Base-by-base conservation (phyloP, 2,797 vertebrate species). In the Phylloscopus collybita region DNA sequence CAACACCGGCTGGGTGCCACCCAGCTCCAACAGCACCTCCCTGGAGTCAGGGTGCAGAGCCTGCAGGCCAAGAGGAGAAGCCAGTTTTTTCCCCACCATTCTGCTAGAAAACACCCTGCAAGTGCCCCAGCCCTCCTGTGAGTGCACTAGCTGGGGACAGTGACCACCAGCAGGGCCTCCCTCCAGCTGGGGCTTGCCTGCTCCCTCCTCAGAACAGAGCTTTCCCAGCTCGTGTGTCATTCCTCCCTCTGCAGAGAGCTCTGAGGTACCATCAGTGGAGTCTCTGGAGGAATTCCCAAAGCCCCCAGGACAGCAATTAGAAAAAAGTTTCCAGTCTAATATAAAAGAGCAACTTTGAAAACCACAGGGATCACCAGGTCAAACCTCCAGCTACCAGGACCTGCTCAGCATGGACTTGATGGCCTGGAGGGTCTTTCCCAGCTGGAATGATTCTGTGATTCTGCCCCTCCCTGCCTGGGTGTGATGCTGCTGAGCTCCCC, bases 381-480 rank as follows among this genome's bases (percentile, higher is more conserved):
- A 47, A 57, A 54, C n/a, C 19, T 80, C 57, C 3, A 3, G 26
- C 34, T 51, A 50, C 8, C 14, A 60, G 69, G 22, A 51, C 51
- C 49, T 4, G 1, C 54, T 42, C 38, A 50, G 12, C 47, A 30
- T 54, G 53, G 45, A 36, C 40, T 13, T 29, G 34, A 72, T 71
- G 59, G 36, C 32, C 47, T 54, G 27, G 53, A 79, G 60, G 47
- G 34, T 72, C 53, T 27, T 54, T 79, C 56, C 32, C 40, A 60
- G 9, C 34, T 0, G 0, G 3, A 23, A 47, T 3, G 12, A 19
- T 20, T 25, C 16, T 27, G 38, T 45, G 51, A 14, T 32, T 54
- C 34, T 29, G 40, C 13, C 34, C 30, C 19, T 56, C 61, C 59
- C 6, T 0, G 6, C 29, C 16, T 1, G 0, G 4, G 2, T 25